phyloP scores from a whole-genome alignment of 2,797 vertebrate genomes.

The Sebastes taczanowskii region DNA sequence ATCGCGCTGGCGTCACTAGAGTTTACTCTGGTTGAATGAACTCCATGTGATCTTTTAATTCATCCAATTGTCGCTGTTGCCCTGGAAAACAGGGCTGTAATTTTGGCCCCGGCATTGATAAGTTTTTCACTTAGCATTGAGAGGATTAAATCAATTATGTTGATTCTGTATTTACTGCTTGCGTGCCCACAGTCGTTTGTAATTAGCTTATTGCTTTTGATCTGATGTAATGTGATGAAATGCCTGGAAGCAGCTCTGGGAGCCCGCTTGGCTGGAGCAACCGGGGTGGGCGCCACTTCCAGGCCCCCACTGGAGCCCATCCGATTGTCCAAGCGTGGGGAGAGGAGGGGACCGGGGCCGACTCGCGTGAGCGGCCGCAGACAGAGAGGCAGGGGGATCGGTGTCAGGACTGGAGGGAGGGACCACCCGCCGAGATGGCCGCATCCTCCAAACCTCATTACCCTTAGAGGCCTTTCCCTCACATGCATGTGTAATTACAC shows the following conservation, averaged over 20 bases:
- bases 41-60: constrained; percentile 81
- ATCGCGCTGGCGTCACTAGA: constrained; percentile 19
- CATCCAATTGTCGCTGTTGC: constrained; percentile 83
- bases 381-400: constrained; percentile 78
- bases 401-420: constrained; percentile 63
- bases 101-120: constrained; percentile 83
- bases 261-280: constrained; percentile 72
- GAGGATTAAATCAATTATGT: constrained; percentile 87
- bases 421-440: constrained; percentile 83
- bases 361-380: constrained; percentile 80
- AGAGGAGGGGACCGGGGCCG: constrained; percentile 57
- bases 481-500: constrained; percentile 83
- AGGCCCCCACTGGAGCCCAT: constrained; percentile 70
- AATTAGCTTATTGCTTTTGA: constrained; percentile 89
- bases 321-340: constrained; percentile 77
- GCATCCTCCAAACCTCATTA: constrained; percentile 82
- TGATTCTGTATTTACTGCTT: constrained; percentile 86
- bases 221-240: constrained; percentile 86
- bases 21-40: constrained; percentile 83
- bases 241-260: constrained; percentile 69
- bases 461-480: constrained; percentile 73
- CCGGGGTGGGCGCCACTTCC: constrained; percentile 65
- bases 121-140: constrained; percentile 86
- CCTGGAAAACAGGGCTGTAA: constrained; percentile 77
- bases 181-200: constrained; percentile 80